These are phyloP conservation scores for Endotricha flammealis DNA, from an alignment of 2,888 invertebrate genomes.

Conservation along the genomic window DNA sequence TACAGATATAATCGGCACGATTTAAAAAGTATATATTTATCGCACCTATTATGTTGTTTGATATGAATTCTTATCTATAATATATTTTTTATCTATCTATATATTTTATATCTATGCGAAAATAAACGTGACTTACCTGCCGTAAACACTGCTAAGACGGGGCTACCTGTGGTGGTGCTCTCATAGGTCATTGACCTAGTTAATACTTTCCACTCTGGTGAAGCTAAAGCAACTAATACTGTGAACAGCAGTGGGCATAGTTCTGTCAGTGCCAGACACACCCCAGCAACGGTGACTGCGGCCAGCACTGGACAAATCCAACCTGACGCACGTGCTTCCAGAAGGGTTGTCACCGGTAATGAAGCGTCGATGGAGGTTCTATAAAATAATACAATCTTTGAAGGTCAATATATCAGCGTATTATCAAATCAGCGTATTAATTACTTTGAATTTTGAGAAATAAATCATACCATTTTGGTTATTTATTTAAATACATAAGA, in stretches of 20 bases:
- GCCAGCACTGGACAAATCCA: conserved; percentile 80
- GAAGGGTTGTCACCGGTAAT: conserved; percentile 77
- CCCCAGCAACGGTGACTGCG: conserved; percentile 77
- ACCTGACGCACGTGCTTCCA: conserved; percentile 78
- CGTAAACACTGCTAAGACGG: conserved; percentile 80
- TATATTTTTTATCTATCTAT: too few species aligned
- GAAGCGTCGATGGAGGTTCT: conserved; percentile 78
- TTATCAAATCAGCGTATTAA: too few species aligned
- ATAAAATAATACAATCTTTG: conserved; percentile 18
- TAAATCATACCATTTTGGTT: too few species aligned
- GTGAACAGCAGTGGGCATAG: conserved; percentile 77
- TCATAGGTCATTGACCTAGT: conserved; percentile 80
- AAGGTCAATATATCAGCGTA: too few species aligned
- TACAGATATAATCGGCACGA: too few species aligned
- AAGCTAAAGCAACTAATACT: conserved; percentile 75
- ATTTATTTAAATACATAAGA: too few species aligned
- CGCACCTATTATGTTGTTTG: too few species aligned
- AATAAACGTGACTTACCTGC: conserved; percentile 74
- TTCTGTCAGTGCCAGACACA: conserved; percentile 80
- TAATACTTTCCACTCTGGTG: conserved; percentile 80
- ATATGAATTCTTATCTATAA: too few species aligned
- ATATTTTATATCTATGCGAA: too few species aligned
- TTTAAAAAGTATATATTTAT: too few species aligned
- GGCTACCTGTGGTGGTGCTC: conserved; percentile 79
- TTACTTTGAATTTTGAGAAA: too few species aligned